These are phyloP conservation scores for Peucedramus taeniatus DNA, from an alignment of 2,113 vertebrate species.

Conservation along the genomic window DNA sequence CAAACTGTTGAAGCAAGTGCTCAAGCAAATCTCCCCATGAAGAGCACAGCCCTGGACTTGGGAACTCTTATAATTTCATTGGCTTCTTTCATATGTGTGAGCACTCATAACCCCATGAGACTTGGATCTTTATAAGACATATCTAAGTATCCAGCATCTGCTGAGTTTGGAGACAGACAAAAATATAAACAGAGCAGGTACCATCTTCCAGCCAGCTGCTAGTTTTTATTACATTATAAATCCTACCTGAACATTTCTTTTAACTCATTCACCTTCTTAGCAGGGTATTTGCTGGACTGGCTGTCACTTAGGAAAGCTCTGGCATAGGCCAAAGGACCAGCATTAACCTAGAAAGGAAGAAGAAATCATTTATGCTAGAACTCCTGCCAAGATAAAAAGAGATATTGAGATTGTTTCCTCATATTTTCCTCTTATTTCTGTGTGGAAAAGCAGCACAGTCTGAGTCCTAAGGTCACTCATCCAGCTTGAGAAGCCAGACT, in stretches of 20 bases:
- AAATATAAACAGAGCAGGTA: background rate
- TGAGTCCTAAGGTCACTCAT: background rate
- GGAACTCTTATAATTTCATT: background rate
- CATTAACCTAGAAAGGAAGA: slow-evolving; percentile 84
- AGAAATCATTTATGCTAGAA: background rate
- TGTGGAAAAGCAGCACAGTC: background rate
- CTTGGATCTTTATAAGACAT: background rate
- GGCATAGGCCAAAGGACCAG: slow-evolving; percentile 96
- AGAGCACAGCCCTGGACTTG: background rate
- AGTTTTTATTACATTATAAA: background rate
- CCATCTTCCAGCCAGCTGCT: background rate
- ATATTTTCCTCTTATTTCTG: background rate
- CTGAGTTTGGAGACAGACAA: background rate
- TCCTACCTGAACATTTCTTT: slow-evolving; percentile 95
- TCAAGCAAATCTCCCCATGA: background rate
- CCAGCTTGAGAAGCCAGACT: background rate
- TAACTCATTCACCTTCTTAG: slow-evolving; percentile 91
- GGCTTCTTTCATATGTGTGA: background rate
- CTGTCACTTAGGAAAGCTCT: slow-evolving; percentile 90
- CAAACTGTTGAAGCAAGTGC: background rate
- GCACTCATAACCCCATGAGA: background rate
- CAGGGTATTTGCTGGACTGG: slow-evolving; percentile 80
- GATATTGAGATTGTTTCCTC: background rate
- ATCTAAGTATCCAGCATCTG: background rate
- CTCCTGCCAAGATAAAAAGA: background rate